Percentiles rank a stretch among this genome's conserved stretches.
These are phyloP conservation scores for Blennius ocellaris DNA, from an alignment of 2,113 vertebrate genomes.

Conservation along the genomic window DNA sequence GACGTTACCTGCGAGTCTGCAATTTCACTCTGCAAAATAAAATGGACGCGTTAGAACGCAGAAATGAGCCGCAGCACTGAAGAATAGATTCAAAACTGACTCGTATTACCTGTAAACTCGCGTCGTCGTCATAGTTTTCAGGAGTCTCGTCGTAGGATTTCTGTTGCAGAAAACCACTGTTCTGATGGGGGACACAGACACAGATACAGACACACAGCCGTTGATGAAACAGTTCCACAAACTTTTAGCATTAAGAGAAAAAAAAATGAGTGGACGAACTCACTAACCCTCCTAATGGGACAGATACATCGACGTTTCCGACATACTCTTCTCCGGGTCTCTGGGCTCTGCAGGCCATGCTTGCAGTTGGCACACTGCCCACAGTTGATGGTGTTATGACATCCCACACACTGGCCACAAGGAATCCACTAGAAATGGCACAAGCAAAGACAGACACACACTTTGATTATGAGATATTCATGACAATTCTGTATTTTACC, in stretches of 20 bases:
- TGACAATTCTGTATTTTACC: not conserved
- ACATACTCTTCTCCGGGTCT: slow-evolving; percentile 75
- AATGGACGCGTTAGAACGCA: not conserved
- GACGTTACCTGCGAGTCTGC: slow-evolving; percentile 72
- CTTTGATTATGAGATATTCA: not conserved
- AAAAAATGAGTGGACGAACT: not conserved
- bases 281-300: slow-evolving; percentile 80
- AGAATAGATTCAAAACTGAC: not conserved
- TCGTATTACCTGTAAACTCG: slow-evolving; percentile 60
- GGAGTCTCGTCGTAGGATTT: slow-evolving; percentile 42
- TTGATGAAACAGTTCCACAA: not conserved
- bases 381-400: slow-evolving; percentile 86
- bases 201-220: not conserved
- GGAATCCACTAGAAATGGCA: slow-evolving; percentile 82
- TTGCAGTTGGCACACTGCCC: slow-evolving; percentile 87
- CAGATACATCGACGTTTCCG: slow-evolving; percentile 81
- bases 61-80: not conserved
- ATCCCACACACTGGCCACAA: slow-evolving; percentile 88
- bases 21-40: slow-evolving; percentile 66
- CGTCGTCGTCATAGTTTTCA: slow-evolving; percentile 53
- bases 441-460: not conserved
- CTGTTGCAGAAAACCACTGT: slow-evolving; percentile 7
- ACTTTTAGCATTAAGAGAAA: not conserved
- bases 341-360: slow-evolving; percentile 65
- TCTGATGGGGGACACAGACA: slow-evolving; percentile 14